Conservation (phyloP, 2,113 vertebrate species). For the Carlito syrichta region DNA sequence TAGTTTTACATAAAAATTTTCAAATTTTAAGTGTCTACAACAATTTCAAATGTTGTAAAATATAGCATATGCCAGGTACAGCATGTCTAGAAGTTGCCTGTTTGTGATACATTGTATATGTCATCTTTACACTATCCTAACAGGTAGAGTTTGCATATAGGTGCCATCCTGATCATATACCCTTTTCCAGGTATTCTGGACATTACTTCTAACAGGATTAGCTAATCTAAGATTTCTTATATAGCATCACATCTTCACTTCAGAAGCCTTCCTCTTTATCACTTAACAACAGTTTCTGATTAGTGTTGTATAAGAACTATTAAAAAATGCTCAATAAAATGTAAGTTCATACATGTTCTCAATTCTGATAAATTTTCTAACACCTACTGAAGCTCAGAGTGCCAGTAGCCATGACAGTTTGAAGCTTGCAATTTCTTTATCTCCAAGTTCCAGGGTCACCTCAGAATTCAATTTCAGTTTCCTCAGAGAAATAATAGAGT, state of each 20-base stretch:
- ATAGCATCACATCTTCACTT: neutral
- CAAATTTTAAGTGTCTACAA: neutral
- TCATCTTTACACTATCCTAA: neutral
- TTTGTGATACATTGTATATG: neutral
- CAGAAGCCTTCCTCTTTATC: neutral
- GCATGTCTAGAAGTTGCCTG: neutral
- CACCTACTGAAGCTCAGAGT: neutral
- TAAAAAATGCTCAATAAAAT: neutral
- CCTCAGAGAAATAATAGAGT: neutral
- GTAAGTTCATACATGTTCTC: neutral
- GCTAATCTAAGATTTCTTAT: neutral
- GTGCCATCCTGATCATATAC: neutral
- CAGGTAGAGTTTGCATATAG: neutral
- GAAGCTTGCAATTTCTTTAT: neutral
- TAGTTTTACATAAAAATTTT: neutral
- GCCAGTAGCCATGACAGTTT: neutral
- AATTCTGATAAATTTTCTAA: neutral
- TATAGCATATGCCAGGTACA: neutral
- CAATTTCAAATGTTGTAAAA: neutral
- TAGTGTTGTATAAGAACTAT: neutral
- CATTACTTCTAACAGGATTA: neutral
- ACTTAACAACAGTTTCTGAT: neutral
- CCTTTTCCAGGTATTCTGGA: neutral
- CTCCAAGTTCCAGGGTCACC: neutral
- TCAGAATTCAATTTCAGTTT: constrained; percentile 22